Conservation (phyloP, 2,797 vertebrate species). For the Peromyscus melanophrys region DNA sequence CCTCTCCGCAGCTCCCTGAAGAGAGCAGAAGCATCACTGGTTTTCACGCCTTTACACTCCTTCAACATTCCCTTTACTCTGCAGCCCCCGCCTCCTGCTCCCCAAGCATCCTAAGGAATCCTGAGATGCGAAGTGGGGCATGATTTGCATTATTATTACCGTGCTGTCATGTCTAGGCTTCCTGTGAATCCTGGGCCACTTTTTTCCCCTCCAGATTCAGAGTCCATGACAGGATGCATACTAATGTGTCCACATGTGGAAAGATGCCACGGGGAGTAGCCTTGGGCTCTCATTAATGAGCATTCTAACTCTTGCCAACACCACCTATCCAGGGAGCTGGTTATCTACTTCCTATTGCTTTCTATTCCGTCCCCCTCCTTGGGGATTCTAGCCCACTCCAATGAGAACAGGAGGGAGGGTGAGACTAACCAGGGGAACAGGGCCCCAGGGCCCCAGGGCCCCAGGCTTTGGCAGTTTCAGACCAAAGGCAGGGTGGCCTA, state of each 20-base stretch:
- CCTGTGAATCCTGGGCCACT: background rate
- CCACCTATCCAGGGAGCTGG: background rate
- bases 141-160: conserved; percentile 6
- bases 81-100: background rate
- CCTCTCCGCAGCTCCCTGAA: background rate
- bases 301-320: conserved; percentile 2
- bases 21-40: background rate
- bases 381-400: background rate
- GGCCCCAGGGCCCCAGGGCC: no score
- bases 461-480: background rate
- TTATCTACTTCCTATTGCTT: background rate
- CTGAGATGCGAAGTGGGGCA: conserved; percentile 10
- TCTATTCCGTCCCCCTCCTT: background rate
- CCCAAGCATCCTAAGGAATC: background rate
- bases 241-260: conserved; percentile 45
- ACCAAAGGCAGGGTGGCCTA: background rate
- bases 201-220: background rate
- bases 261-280: background rate
- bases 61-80: background rate
- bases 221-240: background rate
- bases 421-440: background rate
- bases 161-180: background rate
- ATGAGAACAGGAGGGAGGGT: background rate
- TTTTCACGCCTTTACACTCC: background rate
- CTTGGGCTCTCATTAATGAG: conserved; percentile 10